Evolutionary conservation across 2,888 invertebrate species (phyloP).

Genomic region (Leucophenga montana): DNA sequence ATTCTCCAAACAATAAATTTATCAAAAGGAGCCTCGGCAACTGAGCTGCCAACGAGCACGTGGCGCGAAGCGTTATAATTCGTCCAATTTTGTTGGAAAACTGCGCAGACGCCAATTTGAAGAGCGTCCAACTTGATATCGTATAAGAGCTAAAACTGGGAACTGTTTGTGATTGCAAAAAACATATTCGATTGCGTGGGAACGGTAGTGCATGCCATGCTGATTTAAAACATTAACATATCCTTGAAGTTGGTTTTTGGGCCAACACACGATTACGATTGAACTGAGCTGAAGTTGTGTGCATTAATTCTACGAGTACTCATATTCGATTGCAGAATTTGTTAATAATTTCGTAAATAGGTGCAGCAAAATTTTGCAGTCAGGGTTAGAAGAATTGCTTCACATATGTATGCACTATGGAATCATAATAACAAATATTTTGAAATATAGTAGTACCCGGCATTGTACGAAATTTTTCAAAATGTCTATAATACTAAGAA

Average conservation of each 20-base stretch:
- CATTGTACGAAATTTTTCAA: no score
- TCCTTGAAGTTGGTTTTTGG: background rate
- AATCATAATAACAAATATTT: no score
- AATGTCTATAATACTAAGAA: no score
- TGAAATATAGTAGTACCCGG: no score
- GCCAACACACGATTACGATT: conserved; percentile 25
- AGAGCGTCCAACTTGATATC: conserved; percentile 37
- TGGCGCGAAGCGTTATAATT: conserved; percentile 64
- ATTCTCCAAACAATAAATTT: conserved; percentile 3
- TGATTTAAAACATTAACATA: no score
- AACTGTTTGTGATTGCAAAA: background rate
- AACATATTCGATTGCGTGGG: no score
- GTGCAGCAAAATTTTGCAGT: no score
- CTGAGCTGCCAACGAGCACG: conserved; percentile 30
- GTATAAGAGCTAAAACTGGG: conserved; percentile 16
- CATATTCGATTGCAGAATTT: no score
- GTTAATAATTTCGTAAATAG: no score
- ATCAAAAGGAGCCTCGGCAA: background rate
- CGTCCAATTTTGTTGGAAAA: conserved; percentile 41
- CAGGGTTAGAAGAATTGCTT: no score
- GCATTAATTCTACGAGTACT: conserved; percentile 31
- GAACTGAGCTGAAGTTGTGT: conserved; percentile 37
- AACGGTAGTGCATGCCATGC: no score
- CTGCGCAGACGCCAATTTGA: conserved; percentile 27
- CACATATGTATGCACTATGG: no score